Evolutionary conservation across 2,888 invertebrate genomes (phyloP), one percentile per base, ranked within the genome.

Genomic region (Lycocerus yunnanus): DNA sequence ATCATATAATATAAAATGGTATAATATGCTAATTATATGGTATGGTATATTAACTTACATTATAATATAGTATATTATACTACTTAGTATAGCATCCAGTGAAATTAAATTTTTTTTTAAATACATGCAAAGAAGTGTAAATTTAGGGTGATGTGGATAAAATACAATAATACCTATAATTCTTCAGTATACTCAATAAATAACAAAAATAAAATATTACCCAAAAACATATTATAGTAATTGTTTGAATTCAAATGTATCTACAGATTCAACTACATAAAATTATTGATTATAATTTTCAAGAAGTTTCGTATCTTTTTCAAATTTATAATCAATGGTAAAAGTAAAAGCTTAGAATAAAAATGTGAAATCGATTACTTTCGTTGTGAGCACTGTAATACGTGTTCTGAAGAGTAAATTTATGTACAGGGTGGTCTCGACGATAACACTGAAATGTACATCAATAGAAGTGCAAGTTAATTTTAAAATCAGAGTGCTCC

Each of bases 121-220:
- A n/a, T n/a, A 68, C 68, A 59, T 68, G 68, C 68, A 60, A n/a
- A 16, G 59, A 59, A n/a, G n/a, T n/a, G 59, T 59, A 20, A 18
- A 60, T 20, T 69, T 71, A 71, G 74, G 74, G 74, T 71, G 74
- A 74, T 71, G 68, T 71, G 67, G 74, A 16, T 69, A 65, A 43
- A 71, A 65, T 60, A 60, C 15, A 60, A 2, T 16, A 27, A 27
- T 27, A 27, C 27, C 43, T n/a, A n/a, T 1, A 43, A 43, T n/a
- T 43, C 43, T 6, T n/a, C 15, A 63, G 68, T 68, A 72, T 68
- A 72, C 72, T 68, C 63, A 72, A 67, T 67, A 14, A 68, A 68
- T 43, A 43, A 43, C 43, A 27, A 27, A n/a, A n/a, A 43, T 43
- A 5, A 21, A 9, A 10, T 21, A 9, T 9, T 21, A 21, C 21